Evolutionary conservation across 1,140 invertebrate genomes (phyloP), one percentile per base, ranked within the genome.

Genomic region (Arctopsyche grandis): DNA sequence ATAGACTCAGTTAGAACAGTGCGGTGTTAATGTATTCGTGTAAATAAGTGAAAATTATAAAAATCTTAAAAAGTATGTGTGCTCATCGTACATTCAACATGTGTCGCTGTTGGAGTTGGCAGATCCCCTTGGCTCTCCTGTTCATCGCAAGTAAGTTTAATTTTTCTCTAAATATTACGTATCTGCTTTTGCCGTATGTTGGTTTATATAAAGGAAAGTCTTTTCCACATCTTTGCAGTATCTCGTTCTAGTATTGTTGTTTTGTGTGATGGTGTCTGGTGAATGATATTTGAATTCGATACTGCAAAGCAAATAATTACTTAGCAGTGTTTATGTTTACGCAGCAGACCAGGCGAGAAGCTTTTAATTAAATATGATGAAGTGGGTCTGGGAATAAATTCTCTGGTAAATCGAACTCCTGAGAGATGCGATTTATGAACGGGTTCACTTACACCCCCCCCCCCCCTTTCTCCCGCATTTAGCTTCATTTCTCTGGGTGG

Each of bases 281-380:
- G 63, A 26, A 21, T 66, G 63, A 66, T 66, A 66, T 66, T 66
- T 22, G 63, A 66, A 66, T 66, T 29, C 63, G 63, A 66, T 66
- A 66, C 63, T 26, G 7, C 24, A 9, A 22, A 26, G 22, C 63
- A 66, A 66, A 66, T 66, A 66, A 66, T 66, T 66, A 66, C 63
- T 66, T 66, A 66, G 63, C 63, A 66, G 63, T 66, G 24, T 66
- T 66, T 66, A 22, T 66, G 63, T 66, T 66, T 66, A 66, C 63
- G 22, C 63, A 66, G 63, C 63, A 66, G 63, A 66, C 63, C 63
- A 66, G 24, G 63, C 63, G 63, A 66, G 63, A 66, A 66, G 63
- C 63, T 66, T 66, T 66, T 66, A 66, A 66, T 66, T 66, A 66
- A 66, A 66, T 66, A 66, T 66, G 63, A 66, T 66, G 63, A 66